Evolutionary conservation across 2,113 vertebrate genomes (phyloP).

Genomic region (Gallinago media): DNA sequence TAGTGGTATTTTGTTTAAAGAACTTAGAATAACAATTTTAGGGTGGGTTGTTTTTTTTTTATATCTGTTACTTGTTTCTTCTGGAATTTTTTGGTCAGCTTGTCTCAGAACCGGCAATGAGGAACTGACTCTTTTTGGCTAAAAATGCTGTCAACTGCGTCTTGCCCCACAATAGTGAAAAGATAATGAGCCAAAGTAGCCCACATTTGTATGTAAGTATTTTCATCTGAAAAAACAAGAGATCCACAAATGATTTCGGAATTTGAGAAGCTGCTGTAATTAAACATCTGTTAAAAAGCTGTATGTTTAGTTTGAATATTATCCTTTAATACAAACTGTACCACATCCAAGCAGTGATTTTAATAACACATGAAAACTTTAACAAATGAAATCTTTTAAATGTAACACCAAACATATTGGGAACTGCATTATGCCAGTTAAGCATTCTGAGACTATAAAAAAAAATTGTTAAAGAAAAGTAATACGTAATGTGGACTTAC

Average conservation of each 20-base stretch:
- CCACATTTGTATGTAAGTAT: slow-evolving; percentile 17
- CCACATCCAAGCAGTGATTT: slow-evolving; percentile 70
- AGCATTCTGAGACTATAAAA: slow-evolving; percentile 21
- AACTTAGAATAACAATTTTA: background rate
- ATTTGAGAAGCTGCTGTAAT: slow-evolving; percentile 47
- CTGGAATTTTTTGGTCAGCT: background rate
- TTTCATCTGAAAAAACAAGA: slow-evolving; percentile 64
- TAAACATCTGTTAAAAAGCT: slow-evolving; percentile 81
- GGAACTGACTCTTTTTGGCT: background rate
- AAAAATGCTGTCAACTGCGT: background rate
- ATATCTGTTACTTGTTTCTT: background rate
- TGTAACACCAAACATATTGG: slow-evolving; percentile 66
- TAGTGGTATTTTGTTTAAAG: background rate
- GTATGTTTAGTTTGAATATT: slow-evolving; percentile 66
- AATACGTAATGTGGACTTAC: background rate
- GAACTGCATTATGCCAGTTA: background rate
- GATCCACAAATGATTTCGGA: slow-evolving; percentile 51
- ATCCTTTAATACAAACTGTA: slow-evolving; percentile 59
- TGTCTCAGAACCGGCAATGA: background rate
- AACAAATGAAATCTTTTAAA: slow-evolving; percentile 66
- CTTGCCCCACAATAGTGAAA: background rate
- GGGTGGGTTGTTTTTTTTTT: accelerated
- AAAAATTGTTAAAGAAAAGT: slow-evolving; percentile 18
- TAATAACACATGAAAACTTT: slow-evolving; percentile 73
- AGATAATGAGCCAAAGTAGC: slow-evolving; percentile 20